Evolutionary conservation across 30 jellyfish, hydroid and myxozoan species (phyloP), one percentile per base, ranked within the genome.

Genomic region (Hydra vulgaris): DNA sequence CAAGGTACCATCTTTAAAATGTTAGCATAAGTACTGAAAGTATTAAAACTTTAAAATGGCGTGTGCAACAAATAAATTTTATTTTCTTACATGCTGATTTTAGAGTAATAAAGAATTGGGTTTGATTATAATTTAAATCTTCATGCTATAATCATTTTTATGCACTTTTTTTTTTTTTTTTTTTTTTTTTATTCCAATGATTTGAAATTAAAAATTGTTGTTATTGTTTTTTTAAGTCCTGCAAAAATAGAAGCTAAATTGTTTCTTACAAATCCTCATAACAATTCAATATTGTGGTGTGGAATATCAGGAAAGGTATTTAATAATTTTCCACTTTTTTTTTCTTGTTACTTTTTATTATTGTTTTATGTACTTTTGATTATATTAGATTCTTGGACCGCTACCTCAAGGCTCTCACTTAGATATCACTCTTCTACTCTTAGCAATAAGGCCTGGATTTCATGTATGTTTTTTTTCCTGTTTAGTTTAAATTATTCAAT

Each of bases 231-330:
- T n/a, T n/a, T 24, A 25, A 81, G 89, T 17, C 18, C 66, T 53
- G 18, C 88, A 53, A 74, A 83, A 79, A 85, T 90, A 88, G 97
- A 90, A 79, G 90, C 77, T 0, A 90, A 90, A 79, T 77, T 85
- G 52, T 86, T 90, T 74, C 80, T 90, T 22, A 80, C 95, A 18
- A 85, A 86, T 71, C 89, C 97, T 20, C 82, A 74, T 27, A 74
- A 79, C 17, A 71, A 88, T 27, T 88, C 89, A 70, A 55, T 90
- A 8, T 74, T 90, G 25, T 90, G 97, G 97, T 84, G 94, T 78
- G 97, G 97, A 8, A 79, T 90, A 1, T 90, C 97, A 27, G 97
- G 97, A 21, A 82, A 86, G 93, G 97, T 90, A 72, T 53, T n/a
- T n/a, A n/a, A n/a, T n/a, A n/a, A n/a, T n/a, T n/a, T n/a, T 0